A percentile compares a stretch with the other conserved stretches of the same genome.
These are phyloP conservation scores for Drosophila ogumai DNA, from an alignment of 1,140 invertebrate species.

Conservation along the genomic window DNA sequence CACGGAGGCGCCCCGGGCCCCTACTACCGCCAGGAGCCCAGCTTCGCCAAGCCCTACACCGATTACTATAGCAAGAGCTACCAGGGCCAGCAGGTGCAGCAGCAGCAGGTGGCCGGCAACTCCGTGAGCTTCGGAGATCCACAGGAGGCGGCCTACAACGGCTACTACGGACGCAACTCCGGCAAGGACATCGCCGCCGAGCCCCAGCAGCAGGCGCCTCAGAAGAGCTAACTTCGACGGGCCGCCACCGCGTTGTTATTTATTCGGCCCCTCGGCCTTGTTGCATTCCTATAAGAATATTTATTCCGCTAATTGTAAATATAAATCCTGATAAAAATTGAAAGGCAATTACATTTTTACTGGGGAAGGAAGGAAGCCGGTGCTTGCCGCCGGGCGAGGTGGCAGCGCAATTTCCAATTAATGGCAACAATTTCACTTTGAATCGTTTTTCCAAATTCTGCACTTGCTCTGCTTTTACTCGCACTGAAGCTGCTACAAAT, in stretches of 20 bases:
- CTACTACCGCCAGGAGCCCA: conserved; percentile 80
- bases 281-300: conserved; percentile 80
- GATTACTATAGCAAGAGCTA: conserved; percentile 85
- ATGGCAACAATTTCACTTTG: conserved; percentile 71
- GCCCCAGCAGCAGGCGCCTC: conserved; percentile 39
- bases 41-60: conserved; percentile 81
- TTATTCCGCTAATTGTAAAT: conserved; percentile 76
- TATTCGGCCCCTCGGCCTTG: conserved; percentile 48
- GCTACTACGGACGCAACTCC: conserved; percentile 86
- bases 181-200: conserved; percentile 80
- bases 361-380: conserved; percentile 1
- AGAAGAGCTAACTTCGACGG: conserved; percentile 54
- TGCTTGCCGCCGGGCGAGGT: neutral
- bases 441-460: conserved; percentile 65
- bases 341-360: conserved; percentile 25
- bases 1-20: conserved; percentile 50
- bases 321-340: conserved; percentile 61
- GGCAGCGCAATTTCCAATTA: conserved; percentile 58
- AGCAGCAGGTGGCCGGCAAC: conserved; percentile 73
- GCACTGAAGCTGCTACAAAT: conserved; percentile 67
- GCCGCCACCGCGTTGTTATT: conserved; percentile 49
- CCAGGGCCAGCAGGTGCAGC: conserved; percentile 51
- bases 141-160: conserved; percentile 88
- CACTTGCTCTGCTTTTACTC: conserved; percentile 53
- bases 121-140: conserved; percentile 89